Evolutionary conservation across 2,888 invertebrate species (phyloP), one percentile per base, ranked within the genome.

Genomic region (Bellardia pandia): DNA sequence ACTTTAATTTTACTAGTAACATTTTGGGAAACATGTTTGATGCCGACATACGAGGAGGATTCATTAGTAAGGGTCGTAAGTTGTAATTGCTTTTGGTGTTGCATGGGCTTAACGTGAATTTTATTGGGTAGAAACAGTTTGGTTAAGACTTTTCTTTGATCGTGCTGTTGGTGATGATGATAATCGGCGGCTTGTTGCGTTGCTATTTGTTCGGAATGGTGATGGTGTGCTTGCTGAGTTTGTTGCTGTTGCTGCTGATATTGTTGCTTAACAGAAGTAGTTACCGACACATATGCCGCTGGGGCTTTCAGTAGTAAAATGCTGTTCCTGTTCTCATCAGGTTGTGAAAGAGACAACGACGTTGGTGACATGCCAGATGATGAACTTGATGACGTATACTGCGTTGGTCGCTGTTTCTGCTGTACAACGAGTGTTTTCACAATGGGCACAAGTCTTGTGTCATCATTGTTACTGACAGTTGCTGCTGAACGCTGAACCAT

Each of bases 111-210:
- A 3, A 79, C 53, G 14, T 85, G 68, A 0, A 85, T 85, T 62
- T 85, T 85, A 40, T 85, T 85, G 3, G 79, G 69, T 37, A 85
- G 51, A 75, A 79, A 85, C 6, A 85, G 45, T 79, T 85, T 85
- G 16, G 79, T 79, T 45, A 85, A 62, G 3, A 75, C 85, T 30
- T 85, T 85, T 69, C 85, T 58, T 48, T 79, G 79, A 75, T 85
- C 85, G 11, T 79, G 78, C 66, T 79, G 74, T 48, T 78, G 84
- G 23, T 79, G 30, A 53, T 85, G 79, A 75, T 79, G 79, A 75
- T 79, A 75, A 62, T 79, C 75, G 2, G 53, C 79, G n/a, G 23
- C 13, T 56, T 75, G 74, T 45, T 79, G 75, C n/a, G 37, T 72
- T 77, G 33, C 5, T 14, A 30, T 9, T 69, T 64, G 62, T n/a